phyloP scores from a whole-genome alignment of 2,888 invertebrate genomes.

The Mallateleia sp. region DNA sequence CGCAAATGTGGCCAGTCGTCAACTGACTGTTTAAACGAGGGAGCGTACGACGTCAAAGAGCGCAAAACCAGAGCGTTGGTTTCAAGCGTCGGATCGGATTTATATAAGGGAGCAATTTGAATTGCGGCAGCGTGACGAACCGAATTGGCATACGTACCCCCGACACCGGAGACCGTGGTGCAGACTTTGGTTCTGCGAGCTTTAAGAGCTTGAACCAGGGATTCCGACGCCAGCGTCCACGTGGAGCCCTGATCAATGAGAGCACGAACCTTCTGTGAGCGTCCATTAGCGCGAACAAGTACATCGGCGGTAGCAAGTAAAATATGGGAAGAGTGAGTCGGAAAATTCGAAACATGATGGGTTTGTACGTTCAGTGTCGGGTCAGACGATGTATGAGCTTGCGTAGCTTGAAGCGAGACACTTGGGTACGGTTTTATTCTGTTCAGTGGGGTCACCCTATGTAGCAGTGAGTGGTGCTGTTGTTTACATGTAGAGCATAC shows the following conservation, averaged over 20 bases:
- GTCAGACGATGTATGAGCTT: too few relatives aligned
- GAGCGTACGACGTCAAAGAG: conserved; percentile 11
- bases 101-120: not conserved
- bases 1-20: not conserved
- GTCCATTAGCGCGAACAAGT: conserved; percentile 19
- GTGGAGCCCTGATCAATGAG: conserved; percentile 25
- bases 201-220: not conserved
- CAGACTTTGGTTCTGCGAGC: not conserved
- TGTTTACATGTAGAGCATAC: not conserved
- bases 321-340: conserved; percentile 3
- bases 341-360: too few relatives aligned
- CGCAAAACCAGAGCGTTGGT: not conserved
- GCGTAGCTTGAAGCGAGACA: too few relatives aligned
- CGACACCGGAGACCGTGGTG: not conserved
- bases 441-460: too few relatives aligned
- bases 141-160: not conserved
- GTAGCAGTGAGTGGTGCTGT: conserved; percentile 20
- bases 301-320: conserved; percentile 74
- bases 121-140: not conserved
- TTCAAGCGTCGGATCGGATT: not conserved
- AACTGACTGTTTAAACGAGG: not conserved
- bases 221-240: conserved; percentile 6
- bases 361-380: too few relatives aligned
- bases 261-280: not conserved
- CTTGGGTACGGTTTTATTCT: too few relatives aligned